A percentile compares a stretch with the other conserved stretches of the same genome.
These are phyloP conservation scores for Flexamia atlantica DNA, from an alignment of 2,888 invertebrate genomes.

Conservation along the genomic window DNA sequence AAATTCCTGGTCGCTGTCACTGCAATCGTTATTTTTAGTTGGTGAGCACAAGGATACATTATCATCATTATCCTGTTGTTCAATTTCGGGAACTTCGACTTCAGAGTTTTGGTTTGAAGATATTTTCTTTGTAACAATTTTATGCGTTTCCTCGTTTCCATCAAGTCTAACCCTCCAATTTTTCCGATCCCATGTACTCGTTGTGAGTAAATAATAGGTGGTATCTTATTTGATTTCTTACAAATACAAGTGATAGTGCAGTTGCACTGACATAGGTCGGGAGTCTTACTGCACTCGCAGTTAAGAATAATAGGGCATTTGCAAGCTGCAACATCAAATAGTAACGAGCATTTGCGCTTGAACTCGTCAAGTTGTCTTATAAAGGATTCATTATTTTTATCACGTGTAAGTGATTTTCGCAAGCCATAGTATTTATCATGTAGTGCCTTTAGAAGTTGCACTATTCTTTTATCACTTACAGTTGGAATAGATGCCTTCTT, in stretches of 20 bases:
- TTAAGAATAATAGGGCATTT: slow-evolving; percentile 44
- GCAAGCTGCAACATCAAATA: slow-evolving; percentile 47
- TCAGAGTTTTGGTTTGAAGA: neutral
- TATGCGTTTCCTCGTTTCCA: slow-evolving; percentile 25
- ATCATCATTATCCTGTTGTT: too few species aligned
- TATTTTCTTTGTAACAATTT: slow-evolving; percentile 36
- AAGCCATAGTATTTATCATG: slow-evolving; percentile 43
- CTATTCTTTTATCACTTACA: slow-evolving; percentile 42
- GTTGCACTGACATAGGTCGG: slow-evolving; percentile 38
- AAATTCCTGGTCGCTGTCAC: neutral
- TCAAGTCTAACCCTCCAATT: slow-evolving; percentile 39
- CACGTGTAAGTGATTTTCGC: slow-evolving; percentile 35
- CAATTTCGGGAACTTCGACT: slow-evolving; percentile 9
- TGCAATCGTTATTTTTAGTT: neutral
- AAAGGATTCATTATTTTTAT: slow-evolving; percentile 31
- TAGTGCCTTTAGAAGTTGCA: slow-evolving; percentile 35
- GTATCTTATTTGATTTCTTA: slow-evolving; percentile 1
- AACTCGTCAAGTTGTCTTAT: slow-evolving; percentile 37
- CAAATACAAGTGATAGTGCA: slow-evolving; percentile 34
- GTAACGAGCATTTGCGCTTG: slow-evolving; percentile 15
- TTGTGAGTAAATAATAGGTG: slow-evolving; percentile 3
- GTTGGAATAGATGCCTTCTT: slow-evolving; percentile 47
- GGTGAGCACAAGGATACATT: neutral
- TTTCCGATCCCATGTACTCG: slow-evolving; percentile 30
- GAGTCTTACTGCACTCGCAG: slow-evolving; percentile 15